Conservation (phyloP, 2,797 vertebrate genomes). For the Sebastes dallii region DNA sequence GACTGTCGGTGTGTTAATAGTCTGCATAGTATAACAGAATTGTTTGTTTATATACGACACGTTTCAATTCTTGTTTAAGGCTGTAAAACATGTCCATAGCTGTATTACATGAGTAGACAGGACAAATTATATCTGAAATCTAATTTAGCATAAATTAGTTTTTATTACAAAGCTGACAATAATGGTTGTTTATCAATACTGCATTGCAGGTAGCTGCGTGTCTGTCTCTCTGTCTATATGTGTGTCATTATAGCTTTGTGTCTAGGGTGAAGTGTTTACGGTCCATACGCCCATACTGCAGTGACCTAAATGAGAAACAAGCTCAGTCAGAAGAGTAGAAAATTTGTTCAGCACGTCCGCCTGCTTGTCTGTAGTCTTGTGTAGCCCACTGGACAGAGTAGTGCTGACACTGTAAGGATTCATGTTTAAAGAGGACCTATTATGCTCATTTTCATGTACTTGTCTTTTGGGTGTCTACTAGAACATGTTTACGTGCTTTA, state of each 20-base stretch:
- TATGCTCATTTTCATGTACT: no score
- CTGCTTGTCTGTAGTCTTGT: neutral
- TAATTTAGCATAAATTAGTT: slow-evolving; percentile 14
- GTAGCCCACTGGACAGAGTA: neutral
- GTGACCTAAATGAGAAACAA: slow-evolving; percentile 4
- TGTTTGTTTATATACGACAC: slow-evolving; percentile 47
- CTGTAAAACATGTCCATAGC: slow-evolving; percentile 5
- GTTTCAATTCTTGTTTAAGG: slow-evolving; percentile 29
- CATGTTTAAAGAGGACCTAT: neutral
- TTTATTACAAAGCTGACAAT: slow-evolving; percentile 8
- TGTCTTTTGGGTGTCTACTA: no score
- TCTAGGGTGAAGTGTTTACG: neutral
- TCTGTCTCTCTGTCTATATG: slow-evolving; percentile 14
- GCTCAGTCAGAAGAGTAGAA: neutral
- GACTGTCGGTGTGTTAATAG: slow-evolving; percentile 50
- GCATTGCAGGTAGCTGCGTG: slow-evolving; percentile 35
- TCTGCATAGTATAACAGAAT: slow-evolving; percentile 28
- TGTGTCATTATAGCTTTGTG: slow-evolving; percentile 20
- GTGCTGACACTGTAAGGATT: neutral
- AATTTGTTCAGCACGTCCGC: neutral
- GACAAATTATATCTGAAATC: neutral
- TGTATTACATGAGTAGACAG: slow-evolving; percentile 4
- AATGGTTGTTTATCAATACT: slow-evolving; percentile 32
- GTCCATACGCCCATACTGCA: neutral
- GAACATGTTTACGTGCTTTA: no score